Percentiles rank a stretch among this genome's conserved stretches.
phyloP scores from a whole-genome alignment of 2,113 vertebrate genomes.

The Chaetodon auriga region DNA sequence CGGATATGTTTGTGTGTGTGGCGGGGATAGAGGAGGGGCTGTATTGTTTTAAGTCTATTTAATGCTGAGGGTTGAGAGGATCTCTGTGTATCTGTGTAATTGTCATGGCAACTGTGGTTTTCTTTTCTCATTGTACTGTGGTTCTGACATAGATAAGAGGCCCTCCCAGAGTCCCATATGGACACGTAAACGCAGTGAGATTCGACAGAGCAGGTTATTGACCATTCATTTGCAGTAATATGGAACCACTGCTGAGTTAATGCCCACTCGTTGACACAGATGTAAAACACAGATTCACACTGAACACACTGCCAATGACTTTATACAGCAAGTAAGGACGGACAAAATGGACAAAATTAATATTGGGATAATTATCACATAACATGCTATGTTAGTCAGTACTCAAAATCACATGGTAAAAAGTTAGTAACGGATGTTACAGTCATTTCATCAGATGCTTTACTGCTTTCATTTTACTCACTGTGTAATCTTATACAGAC shows the following conservation, averaged over 20 bases:
- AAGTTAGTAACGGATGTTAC: background rate
- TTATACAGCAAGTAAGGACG: background rate
- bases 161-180: background rate
- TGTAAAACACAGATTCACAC: background rate
- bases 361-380: background rate
- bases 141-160: background rate
- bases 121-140: conserved; percentile 10
- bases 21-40: background rate
- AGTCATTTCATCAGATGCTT: background rate
- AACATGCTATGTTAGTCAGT: background rate
- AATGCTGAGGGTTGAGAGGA: background rate
- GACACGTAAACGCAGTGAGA: background rate
- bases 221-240: background rate
- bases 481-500: background rate
- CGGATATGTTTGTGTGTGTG: background rate
- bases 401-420: background rate
- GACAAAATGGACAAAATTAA: background rate
- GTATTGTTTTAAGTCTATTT: background rate
- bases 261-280: background rate
- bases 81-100: conserved; percentile 11
- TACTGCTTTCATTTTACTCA: background rate
- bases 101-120: conserved; percentile 30
- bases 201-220: background rate
- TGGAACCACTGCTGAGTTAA: background rate
- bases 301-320: background rate